Conservation (phyloP, 2,797 vertebrate genomes). For the Tiaroga cobitis region DNA sequence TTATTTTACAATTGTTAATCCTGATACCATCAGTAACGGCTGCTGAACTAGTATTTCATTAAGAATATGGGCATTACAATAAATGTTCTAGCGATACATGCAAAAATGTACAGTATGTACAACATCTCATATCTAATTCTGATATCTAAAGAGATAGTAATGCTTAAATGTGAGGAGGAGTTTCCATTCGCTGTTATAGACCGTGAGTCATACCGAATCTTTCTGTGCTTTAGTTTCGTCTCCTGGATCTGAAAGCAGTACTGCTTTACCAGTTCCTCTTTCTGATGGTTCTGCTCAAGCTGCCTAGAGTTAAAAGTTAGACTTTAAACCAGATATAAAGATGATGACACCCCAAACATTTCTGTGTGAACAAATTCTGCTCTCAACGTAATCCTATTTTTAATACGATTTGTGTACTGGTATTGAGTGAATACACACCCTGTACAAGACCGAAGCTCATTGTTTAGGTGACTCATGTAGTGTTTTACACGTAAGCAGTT, state of each 20-base stretch:
- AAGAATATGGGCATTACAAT: not conserved
- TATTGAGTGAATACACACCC: constrained; percentile 9
- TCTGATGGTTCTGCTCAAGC: constrained; percentile 69
- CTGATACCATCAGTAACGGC: not conserved
- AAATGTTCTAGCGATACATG: not conserved
- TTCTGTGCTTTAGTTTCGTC: constrained; percentile 76
- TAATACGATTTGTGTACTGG: not conserved
- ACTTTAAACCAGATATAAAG: not conserved
- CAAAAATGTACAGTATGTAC: not conserved
- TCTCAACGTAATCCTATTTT: not conserved
- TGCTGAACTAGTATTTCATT: not conserved
- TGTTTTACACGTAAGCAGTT: not conserved
- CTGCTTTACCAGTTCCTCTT: constrained; percentile 71
- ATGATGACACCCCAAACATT: not conserved
- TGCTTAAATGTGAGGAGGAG: not conserved
- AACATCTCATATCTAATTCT: not conserved
- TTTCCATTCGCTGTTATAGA: not conserved
- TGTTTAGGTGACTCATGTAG: not conserved
- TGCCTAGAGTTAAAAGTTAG: constrained; percentile 64
- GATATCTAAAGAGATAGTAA: not conserved
- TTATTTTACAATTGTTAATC: not conserved
- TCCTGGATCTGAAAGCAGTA: constrained; percentile 79
- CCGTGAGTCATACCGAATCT: constrained; percentile 70
- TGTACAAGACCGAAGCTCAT: not conserved
- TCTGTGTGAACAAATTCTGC: not conserved